Percentiles rank a stretch among this genome's conserved stretches.
Conservation (phyloP, 2,888 invertebrate genomes). For the Opisthograptis luteolata region DNA sequence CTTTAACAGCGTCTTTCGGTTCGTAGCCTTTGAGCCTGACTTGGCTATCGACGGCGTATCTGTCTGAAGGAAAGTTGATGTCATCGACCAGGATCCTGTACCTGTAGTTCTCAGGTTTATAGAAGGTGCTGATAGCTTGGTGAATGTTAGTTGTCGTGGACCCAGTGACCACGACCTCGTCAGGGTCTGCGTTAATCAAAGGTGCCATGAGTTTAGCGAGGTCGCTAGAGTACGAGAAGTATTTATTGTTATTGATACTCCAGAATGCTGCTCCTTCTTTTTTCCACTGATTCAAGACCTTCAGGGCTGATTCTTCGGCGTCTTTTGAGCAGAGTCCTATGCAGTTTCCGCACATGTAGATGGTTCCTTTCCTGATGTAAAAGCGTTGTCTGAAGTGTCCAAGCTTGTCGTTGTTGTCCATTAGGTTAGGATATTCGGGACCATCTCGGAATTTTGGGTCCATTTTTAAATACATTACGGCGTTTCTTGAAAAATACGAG, state of each 20-base stretch:
- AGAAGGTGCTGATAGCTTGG: conserved; percentile 68
- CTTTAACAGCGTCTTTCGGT: conserved; percentile 65
- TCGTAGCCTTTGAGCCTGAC: conserved; percentile 64
- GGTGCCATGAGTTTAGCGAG: conserved; percentile 65
- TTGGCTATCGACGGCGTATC: conserved; percentile 71
- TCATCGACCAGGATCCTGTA: conserved; percentile 72
- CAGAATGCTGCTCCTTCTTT: conserved; percentile 63
- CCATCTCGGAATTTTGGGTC: conserved; percentile 51
- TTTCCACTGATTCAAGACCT: conserved; percentile 61
- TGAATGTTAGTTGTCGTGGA: conserved; percentile 67
- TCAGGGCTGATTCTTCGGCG: conserved; percentile 53
- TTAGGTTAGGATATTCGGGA: conserved; percentile 51
- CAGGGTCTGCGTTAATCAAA: conserved; percentile 59
- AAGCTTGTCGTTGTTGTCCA: conserved; percentile 68
- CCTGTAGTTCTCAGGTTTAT: conserved; percentile 58
- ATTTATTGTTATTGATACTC: conserved; percentile 60
- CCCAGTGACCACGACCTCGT: conserved; percentile 60
- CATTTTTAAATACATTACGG: too few relatives aligned
- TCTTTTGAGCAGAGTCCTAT: conserved; percentile 69
- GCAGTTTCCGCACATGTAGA: conserved; percentile 73
- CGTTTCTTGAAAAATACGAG: too few relatives aligned
- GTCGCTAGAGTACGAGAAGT: conserved; percentile 56
- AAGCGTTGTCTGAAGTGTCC: conserved; percentile 62
- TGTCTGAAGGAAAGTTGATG: conserved; percentile 71
- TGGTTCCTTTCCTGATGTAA: conserved; percentile 54